phyloP scores from a whole-genome alignment of 2,888 invertebrate species.

The Sminthurides aquaticus region DNA sequence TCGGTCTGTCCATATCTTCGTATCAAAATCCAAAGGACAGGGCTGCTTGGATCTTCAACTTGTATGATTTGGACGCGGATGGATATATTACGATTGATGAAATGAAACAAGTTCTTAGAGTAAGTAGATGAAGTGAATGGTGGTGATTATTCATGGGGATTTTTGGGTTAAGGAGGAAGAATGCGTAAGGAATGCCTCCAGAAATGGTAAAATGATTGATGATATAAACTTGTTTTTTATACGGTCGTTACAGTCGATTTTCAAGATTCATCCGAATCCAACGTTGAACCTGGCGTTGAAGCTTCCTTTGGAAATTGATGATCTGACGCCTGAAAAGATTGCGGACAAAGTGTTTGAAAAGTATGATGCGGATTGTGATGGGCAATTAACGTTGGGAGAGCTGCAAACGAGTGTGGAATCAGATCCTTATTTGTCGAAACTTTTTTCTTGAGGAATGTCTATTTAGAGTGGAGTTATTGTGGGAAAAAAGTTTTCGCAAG shows the following conservation, averaged over 20 bases:
- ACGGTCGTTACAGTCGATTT: constrained; percentile 10
- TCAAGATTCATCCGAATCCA: constrained; percentile 21
- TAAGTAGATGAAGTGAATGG: constrained; percentile 1
- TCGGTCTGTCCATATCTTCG: constrained; percentile 15
- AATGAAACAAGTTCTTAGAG: constrained; percentile 12
- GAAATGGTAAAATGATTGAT: too few relatives aligned
- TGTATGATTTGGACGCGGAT: constrained; percentile 18
- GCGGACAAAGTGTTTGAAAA: constrained; percentile 14
- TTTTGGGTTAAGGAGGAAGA: too few relatives aligned
- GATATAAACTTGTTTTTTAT: too few relatives aligned
- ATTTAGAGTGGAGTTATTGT: too few relatives aligned
- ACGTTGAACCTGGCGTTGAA: constrained; percentile 11
- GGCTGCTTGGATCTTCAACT: constrained; percentile 15
- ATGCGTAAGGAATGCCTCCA: too few relatives aligned
- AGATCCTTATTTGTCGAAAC: constrained; percentile 14
- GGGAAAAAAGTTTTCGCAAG: too few relatives aligned
- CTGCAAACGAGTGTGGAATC: neutral
- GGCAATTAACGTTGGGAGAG: constrained; percentile 4
- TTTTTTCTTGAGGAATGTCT: constrained; percentile 14
- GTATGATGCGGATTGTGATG: constrained; percentile 3
- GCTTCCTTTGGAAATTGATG: constrained; percentile 9
- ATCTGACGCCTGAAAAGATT: constrained; percentile 10
- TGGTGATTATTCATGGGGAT: too few relatives aligned
- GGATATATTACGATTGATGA: constrained; percentile 12
- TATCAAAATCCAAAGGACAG: constrained; percentile 11